Conservation (phyloP, 2,797 vertebrate genomes). For the Sciurus vulgaris region DNA sequence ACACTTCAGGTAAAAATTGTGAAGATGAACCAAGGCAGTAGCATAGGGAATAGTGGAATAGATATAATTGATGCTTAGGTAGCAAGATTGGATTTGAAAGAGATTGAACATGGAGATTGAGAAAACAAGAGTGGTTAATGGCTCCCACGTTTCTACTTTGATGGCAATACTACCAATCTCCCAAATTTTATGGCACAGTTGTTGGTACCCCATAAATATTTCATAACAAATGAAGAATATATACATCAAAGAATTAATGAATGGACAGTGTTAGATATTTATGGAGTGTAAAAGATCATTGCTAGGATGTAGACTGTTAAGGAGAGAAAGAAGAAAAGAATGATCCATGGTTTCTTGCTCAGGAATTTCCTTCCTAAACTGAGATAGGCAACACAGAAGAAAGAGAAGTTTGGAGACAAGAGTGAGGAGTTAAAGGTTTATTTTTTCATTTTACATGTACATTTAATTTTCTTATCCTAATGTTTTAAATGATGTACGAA, state of each 20-base stretch:
- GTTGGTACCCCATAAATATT: background rate
- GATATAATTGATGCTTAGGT: background rate
- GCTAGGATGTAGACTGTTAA: background rate
- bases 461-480: background rate
- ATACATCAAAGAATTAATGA: conserved; percentile 6
- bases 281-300: background rate
- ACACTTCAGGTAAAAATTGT: background rate
- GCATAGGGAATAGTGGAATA: background rate
- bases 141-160: background rate
- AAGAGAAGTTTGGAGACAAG: background rate
- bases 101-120: background rate
- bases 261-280: conserved; percentile 4
- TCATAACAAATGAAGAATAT: conserved; percentile 52
- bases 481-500: background rate
- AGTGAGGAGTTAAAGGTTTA: background rate
- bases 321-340: background rate
- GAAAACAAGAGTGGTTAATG: background rate
- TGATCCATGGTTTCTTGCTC: background rate
- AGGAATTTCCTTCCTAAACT: conserved; percentile 13
- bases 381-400: background rate
- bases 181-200: background rate
- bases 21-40: background rate
- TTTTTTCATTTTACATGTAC: background rate
- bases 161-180: background rate
- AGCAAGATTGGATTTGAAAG: background rate